These are phyloP conservation scores for Dicyrtomina minuta DNA, from an alignment of 2,888 invertebrate species.

Conservation along the genomic window DNA sequence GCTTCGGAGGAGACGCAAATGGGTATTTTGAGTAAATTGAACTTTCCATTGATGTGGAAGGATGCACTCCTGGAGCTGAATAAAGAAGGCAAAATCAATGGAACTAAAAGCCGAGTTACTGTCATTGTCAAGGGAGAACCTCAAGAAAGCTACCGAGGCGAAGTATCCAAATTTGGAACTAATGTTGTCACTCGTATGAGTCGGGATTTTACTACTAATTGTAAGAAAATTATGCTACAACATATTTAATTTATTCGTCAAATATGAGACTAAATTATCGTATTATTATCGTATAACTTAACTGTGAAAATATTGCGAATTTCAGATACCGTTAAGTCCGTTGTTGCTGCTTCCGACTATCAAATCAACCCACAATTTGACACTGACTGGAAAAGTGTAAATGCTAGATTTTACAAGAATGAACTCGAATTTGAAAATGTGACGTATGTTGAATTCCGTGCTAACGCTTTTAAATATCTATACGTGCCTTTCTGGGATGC, in stretches of 20 bases:
- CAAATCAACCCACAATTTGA: constrained; percentile 28
- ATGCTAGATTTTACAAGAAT: constrained; percentile 42
- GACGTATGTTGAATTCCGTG: constrained; percentile 43
- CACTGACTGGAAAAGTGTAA: constrained; percentile 14
- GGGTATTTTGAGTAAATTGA: constrained; percentile 45
- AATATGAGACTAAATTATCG: too few species aligned
- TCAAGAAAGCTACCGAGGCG: neutral
- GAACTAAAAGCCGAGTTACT: neutral
- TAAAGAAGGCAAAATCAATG: constrained; percentile 29
- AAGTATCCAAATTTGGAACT: constrained; percentile 22
- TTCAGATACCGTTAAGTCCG: constrained; percentile 26
- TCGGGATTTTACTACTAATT: constrained; percentile 22
- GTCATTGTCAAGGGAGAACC: constrained; percentile 32
- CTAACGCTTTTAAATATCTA: constrained; percentile 28
- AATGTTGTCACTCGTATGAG: constrained; percentile 11
- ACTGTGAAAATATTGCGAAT: too few species aligned
- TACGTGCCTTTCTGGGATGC: constrained; percentile 30
- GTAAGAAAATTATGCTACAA: too few species aligned
- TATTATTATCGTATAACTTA: too few species aligned
- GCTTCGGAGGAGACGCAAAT: constrained; percentile 30
- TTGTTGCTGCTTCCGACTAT: constrained; percentile 21
- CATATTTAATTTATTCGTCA: too few species aligned
- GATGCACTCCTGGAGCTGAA: constrained; percentile 42
- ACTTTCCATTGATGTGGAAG: constrained; percentile 46
- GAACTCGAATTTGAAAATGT: constrained; percentile 48